Base-by-base conservation (phyloP, 2,888 invertebrate species). In the Sphaerophoria rueppellii region DNA sequence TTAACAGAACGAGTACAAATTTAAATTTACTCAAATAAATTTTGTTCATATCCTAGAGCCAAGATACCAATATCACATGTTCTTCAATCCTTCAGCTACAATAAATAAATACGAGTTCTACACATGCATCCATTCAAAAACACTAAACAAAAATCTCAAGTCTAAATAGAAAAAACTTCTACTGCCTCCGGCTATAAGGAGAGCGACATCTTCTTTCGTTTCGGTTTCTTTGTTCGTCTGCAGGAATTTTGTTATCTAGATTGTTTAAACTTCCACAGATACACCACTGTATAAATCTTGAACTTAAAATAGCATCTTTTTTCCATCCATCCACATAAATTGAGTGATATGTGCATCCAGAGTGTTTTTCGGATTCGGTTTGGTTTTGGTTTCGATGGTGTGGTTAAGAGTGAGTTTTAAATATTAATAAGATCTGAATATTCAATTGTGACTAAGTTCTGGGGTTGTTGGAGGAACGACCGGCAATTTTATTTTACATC, bases 351-450 rank as follows among this genome's bases (percentile, higher is more conserved):
- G 34, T 14, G 16, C 24, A 24, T 60, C 24, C 24, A 24, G 32
- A 48, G 52, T 48, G 24, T 24, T 34, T 24, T 40, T 43, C 12
- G 72, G 61, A 72, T 24, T 24, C 70, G 80, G 43, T 67, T 50
- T 14, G 16, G 40, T 43, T 60, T 24, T 24, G 24, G 24, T 24
- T 24, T 24, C 24, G 24, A 24, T 46, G 61, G 52, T 48, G n/a
- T n/a, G 48, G 52, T 40, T 43, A 11, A 75, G 61, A 72, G 67
- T 77, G 81, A 81, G 73, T 81, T 24, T 85, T 85, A 81, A 85
- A 85, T 77, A n/a, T n/a, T n/a, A 81, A 85, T 76, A 70, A 55
- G 76, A 61, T 73, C 65, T 85, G 81, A 85, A 85, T 85, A 85
- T 85, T 85, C 85, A 85, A 85, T 81, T 85, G 70, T 46, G 81